Conservation (phyloP, 2,113 vertebrate species). For the Bombycilla garrulus region DNA sequence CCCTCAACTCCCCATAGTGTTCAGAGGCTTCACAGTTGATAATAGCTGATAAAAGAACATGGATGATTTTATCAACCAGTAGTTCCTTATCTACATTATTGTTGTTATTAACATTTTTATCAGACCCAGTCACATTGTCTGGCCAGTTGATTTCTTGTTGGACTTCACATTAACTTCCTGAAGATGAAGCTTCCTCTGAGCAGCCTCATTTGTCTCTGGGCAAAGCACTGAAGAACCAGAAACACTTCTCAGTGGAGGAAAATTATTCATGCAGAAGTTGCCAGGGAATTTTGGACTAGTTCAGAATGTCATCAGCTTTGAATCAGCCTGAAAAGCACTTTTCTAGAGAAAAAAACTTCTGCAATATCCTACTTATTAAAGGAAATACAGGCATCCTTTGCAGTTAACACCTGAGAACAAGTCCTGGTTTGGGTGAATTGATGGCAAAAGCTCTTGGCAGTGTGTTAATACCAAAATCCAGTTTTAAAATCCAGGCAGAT, state of each 20-base stretch:
- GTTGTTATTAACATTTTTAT: not conserved
- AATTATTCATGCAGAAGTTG: not conserved
- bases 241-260: not conserved
- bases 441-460: not conserved
- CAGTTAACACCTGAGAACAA: too few relatives aligned
- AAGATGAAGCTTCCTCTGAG: not conserved
- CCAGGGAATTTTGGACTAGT: not conserved
- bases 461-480: not conserved
- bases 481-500: not conserved
- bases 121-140: not conserved
- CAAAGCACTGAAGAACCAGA: not conserved
- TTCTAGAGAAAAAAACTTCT: not conserved
- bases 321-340: not conserved
- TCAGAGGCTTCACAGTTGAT: not conserved
- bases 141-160: not conserved
- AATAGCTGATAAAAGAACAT: not conserved
- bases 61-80: not conserved
- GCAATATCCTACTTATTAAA: not conserved
- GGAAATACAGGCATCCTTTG: not conserved
- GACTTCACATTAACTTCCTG: not conserved
- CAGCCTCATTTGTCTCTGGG: not conserved
- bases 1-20: not conserved
- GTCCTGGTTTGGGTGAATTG: not conserved
- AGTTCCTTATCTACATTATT: not conserved
- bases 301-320: not conserved